Base-by-base conservation (phyloP, 2,888 invertebrate genomes). In the Mythimna impura region DNA sequence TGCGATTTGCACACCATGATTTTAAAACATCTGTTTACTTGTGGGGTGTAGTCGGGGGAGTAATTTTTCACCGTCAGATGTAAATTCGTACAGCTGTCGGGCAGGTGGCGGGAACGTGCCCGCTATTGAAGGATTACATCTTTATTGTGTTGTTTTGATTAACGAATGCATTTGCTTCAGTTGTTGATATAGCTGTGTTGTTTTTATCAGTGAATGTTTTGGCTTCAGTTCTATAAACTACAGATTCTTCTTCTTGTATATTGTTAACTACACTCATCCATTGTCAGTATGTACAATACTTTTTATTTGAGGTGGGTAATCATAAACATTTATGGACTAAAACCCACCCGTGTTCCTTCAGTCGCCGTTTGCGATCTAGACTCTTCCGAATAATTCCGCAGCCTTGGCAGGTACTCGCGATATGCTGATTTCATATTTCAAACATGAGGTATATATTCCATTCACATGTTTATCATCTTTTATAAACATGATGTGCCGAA, bases 41-140 rank as follows among this genome's bases (percentile, higher is more conserved):
- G 85, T 87, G 86, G 89, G 89, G 88, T 89, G 89, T 89, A 76
- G 82, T 90, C 87, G 82, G 86, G 92, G 91, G 93, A 89, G 90
- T 91, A 82, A 94, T 94, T 94, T 92, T 92, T 92, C 90, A 90
- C 89, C 89, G 92, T 89, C 92, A 88, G 91, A 91, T 93, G 89
- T 93, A 90, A 91, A 92, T 92, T 91, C 88, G 87, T 86, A 89
- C 95, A 96, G 94, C 95, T 95, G 95, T 90, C 89, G 78, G 89
- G 92, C 95, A 95, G 95, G 95, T 95, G 95, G 88, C 75, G 60
- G 89, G 92, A 89, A 89, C 93, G 95, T 95, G 95, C 93, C 89
- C 70, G 78, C 87, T 88, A 85, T 90, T 91, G 91, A 90, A 89
- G 88, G 87, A 90, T 91, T 88, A 85, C 84, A 78, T 88, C 83